Evolutionary conservation across 2,888 invertebrate genomes (phyloP).

Genomic region (Dorcus parallelipipedus): DNA sequence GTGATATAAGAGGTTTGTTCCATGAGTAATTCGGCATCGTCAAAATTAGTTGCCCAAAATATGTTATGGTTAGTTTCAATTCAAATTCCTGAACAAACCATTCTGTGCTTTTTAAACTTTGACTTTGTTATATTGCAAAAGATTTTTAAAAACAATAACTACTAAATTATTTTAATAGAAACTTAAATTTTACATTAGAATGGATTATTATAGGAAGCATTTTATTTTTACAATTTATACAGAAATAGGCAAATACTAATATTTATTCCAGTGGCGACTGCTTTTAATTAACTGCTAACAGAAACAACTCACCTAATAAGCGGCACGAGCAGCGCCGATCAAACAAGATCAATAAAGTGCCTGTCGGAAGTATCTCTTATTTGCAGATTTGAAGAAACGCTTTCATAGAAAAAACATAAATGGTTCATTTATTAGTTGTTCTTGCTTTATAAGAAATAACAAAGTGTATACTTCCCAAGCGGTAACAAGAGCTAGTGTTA

Average conservation of each 20-base stretch:
- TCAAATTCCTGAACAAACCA: no score
- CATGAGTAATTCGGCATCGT: no score
- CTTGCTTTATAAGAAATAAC: conserved; percentile 18
- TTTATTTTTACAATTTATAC: no score
- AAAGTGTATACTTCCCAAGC: conserved; percentile 13
- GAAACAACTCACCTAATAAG: conserved; percentile 8
- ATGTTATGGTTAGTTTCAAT: no score
- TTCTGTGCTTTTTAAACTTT: no score
- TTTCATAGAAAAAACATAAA: conserved; percentile 6
- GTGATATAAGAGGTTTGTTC: no score
- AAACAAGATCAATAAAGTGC: conserved; percentile 17
- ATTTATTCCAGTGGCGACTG: not conserved
- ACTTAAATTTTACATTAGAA: no score
- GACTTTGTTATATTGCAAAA: no score
- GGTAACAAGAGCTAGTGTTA: conserved; percentile 19
- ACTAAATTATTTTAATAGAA: no score
- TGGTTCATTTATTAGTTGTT: conserved; percentile 20
- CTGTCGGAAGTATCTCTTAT: conserved; percentile 18
- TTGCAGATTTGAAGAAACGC: conserved; percentile 19
- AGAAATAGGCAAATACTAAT: not conserved
- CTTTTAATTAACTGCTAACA: conserved; percentile 8
- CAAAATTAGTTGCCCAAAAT: no score
- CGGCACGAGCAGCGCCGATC: conserved; percentile 6
- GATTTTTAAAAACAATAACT: no score
- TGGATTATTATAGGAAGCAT: no score